These are phyloP conservation scores for Drosophila fuyamai DNA, from an alignment of 1,140 invertebrate species.

Conservation along the genomic window DNA sequence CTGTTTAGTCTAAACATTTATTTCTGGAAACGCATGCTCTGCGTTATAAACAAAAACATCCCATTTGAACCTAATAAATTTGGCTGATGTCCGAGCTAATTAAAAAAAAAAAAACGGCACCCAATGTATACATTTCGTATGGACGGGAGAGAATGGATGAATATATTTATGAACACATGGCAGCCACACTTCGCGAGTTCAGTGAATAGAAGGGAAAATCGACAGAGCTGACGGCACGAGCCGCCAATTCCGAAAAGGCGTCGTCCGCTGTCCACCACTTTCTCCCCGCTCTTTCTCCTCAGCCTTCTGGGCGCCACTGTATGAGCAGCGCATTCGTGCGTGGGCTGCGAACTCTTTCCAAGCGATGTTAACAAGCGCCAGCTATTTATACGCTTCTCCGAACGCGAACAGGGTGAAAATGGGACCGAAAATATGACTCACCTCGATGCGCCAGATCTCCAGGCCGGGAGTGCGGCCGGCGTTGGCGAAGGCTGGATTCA, in stretches of 20 bases:
- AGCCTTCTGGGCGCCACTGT: slow-evolving; percentile 42
- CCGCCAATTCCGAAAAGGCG: slow-evolving; percentile 12
- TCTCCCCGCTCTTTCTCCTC: slow-evolving; percentile 12
- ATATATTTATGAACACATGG: slow-evolving; percentile 43
- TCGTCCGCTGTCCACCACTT: neutral
- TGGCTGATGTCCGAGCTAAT: slow-evolving; percentile 53
- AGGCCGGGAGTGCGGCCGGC: slow-evolving; percentile 88
- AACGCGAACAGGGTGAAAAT: slow-evolving; percentile 30
- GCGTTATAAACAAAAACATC: slow-evolving; percentile 32
- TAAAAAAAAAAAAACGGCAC: slow-evolving; percentile 32
- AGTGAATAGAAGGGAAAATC: slow-evolving; percentile 39
- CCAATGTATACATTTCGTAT: slow-evolving; percentile 5
- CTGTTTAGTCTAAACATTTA: slow-evolving; percentile 26
- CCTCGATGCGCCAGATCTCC: slow-evolving; percentile 90
- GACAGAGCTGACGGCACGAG: slow-evolving; percentile 12
- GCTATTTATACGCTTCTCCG: slow-evolving; percentile 61
- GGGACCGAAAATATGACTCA: slow-evolving; percentile 72
- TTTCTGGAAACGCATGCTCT: neutral
- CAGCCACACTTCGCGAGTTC: slow-evolving; percentile 48
- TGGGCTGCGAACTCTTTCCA: slow-evolving; percentile 65
- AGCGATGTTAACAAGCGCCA: slow-evolving; percentile 55
- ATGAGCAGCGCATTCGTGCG: slow-evolving; percentile 71
- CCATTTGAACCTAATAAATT: slow-evolving; percentile 61
- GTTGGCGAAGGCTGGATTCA: slow-evolving; percentile 87
- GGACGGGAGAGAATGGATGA: neutral